A percentile compares a stretch with the other conserved stretches of the same genome.
These are phyloP conservation scores for Paelopatides confundens DNA, from an alignment of 53 echinoderm and acorn worm species.

Conservation along the genomic window DNA sequence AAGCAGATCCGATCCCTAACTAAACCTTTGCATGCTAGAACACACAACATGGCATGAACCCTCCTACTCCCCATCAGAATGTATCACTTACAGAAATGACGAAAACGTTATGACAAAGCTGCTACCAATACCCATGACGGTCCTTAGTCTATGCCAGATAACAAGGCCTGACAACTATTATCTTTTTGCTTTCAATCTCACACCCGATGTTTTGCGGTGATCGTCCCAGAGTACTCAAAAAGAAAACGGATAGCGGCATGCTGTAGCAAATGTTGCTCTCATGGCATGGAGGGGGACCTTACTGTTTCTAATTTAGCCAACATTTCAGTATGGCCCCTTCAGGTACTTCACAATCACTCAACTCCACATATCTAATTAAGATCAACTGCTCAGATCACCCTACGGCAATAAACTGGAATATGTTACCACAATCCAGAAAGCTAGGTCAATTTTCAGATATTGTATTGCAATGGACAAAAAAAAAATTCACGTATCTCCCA, in stretches of 20 bases:
- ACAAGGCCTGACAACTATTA: not conserved
- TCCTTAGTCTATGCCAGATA: not conserved
- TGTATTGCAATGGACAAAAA: not conserved
- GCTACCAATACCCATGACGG: not conserved
- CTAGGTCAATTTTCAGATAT: conserved; percentile 37
- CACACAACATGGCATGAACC: not conserved
- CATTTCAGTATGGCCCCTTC: conserved; percentile 20
- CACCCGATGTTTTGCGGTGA: not conserved
- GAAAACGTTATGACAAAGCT: not conserved
- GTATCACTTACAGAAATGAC: not conserved
- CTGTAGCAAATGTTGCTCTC: not conserved
- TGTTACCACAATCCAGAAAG: conserved; percentile 38
- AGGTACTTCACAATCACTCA: conserved; percentile 40
- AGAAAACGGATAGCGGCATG: not conserved
- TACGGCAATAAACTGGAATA: conserved; percentile 25
- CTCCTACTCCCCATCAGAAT: not conserved
- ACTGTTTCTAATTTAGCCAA: conserved; percentile 34
- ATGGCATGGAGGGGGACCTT: not conserved
- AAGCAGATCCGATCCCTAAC: too few species aligned
- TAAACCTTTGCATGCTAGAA: too few species aligned
- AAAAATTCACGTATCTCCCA: too few species aligned
- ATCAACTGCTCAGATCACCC: conserved; percentile 41
- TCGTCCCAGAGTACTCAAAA: not conserved
- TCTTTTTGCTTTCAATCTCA: not conserved
- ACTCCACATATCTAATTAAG: conserved; percentile 45